phyloP scores from a whole-genome alignment of 2,888 invertebrate species.

The Syrphus vitripennis region DNA sequence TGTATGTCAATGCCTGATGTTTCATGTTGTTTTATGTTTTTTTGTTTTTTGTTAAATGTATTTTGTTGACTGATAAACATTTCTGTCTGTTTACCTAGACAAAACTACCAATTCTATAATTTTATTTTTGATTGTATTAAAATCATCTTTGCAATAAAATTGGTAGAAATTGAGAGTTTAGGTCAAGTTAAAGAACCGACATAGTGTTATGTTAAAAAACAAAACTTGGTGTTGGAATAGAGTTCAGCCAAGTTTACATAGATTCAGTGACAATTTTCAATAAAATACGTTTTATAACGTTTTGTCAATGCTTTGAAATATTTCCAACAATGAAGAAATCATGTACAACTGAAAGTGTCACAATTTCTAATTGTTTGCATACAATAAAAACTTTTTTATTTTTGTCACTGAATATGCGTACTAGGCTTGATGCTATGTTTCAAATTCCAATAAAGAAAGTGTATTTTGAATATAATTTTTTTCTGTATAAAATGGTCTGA shows the following conservation, averaged over 20 bases:
- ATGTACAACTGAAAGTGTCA: no score
- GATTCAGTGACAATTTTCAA: background rate
- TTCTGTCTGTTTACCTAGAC: no score
- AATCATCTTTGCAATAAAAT: no score
- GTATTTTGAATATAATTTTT: slow-evolving; percentile 12
- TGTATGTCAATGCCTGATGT: slow-evolving; percentile 24
- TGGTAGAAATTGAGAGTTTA: no score
- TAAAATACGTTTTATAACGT: background rate
- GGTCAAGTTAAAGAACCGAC: no score
- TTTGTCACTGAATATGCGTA: background rate
- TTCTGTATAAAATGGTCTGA: background rate
- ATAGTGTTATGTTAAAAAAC: background rate
- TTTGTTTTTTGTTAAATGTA: slow-evolving; percentile 27
- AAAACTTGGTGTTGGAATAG: background rate
- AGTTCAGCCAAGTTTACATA: background rate
- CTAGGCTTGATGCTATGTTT: background rate
- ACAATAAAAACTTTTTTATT: no score
- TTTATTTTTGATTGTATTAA: no score
- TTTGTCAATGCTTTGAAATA: background rate
- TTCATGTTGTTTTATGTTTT: slow-evolving; percentile 6
- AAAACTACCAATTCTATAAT: no score
- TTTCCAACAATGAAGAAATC: no score
- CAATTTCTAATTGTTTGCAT: no score
- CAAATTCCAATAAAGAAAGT: background rate
- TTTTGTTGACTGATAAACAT: slow-evolving; percentile 26